Base-by-base conservation (phyloP, 1,140 invertebrate species). In the Anoplolepis gracilipes region DNA sequence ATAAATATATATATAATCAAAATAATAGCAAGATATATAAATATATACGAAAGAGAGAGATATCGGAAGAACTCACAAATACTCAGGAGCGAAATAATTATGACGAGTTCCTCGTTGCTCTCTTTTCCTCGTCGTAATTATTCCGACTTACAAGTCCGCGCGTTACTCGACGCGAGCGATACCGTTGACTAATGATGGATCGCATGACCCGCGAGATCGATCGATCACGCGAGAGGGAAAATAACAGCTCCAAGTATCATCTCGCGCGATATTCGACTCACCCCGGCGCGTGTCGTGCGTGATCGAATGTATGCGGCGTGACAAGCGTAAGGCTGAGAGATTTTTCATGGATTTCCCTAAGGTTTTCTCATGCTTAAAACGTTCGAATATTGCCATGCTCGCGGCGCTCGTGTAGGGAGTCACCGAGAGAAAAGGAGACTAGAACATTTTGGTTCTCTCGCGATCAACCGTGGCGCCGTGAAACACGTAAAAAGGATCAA, bases 331-430 rank as follows among this genome's bases (percentile, higher is more conserved):
- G 46, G 59, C 61, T 61, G 85, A 88, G 33, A 81, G 69, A 84
- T 77, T 87, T 82, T 46, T 84, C 81, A 90, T 90, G 89, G 65
- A 70, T 90, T 90, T 90, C 88, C 89, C 89, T 90, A 85, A 85
- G 88, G 84, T 92, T 93, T 94, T 93, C 91, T 93, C 93, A 93
- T 94, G 93, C 93, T 93, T 93, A 93, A 92, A 55, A 79, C 28
- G 78, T 85, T 88, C 89, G 55, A 89, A 88, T 90, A 84, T 91
- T 86, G 84, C 76, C 89, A 91, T 92, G 91, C 92, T 87, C 85
- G 81, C 79, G 88, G 77, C 85, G 69, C 73, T 84, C 78, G 59
- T 46, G 65, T 72, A 13, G 16, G 28, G 33, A 82, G 33, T 49
- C 59, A 53, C 42, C 30, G 33, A 79, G 22, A 87, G n/a, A 75